Evolutionary conservation across 2,113 vertebrate genomes (phyloP), one percentile per base, ranked within the genome.

Genomic region (Pogonocichla stellata): DNA sequence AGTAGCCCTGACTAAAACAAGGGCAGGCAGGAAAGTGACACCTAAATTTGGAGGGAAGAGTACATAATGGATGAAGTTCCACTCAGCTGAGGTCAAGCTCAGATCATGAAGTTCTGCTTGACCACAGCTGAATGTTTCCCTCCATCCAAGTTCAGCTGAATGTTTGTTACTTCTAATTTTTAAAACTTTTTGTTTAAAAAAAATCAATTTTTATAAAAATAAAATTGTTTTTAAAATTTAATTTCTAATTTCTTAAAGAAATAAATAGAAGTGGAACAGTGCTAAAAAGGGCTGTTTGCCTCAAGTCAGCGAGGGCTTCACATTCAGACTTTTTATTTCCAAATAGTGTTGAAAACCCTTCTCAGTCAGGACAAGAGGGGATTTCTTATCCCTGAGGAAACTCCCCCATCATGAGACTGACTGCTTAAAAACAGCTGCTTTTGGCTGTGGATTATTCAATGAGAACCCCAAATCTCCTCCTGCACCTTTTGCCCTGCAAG

Each of bases 391-490:
- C 19, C 0, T 7, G 50, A 69, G 64, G 53, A 54, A n/a, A 42
- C 5, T 12, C 1, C 0, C 20, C 33, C 29, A 6, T 0, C 22
- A 45, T 57, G 77, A 58, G 31, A 12, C 4, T 0, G 0, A 2
- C 33, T 47, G 40, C 56, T 74, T 65, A 18, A 43, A 70, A 78
- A 1, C 2, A 58, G 19, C 70, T 48, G 22, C n/a, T 53, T n/a
- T 61, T 9, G 81, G 24, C 61, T 79, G 26, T 1, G 26, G 58
- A 25, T 50, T 62, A 36, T 20, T 36, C 61, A 50, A 8, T 0
- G 1, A 34, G 34, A 69, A 38, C 6, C 9, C 50, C 69, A 36
- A 25, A 38, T 42, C 33, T 36, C 19, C 5, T 1, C 23, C 71
- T 47, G 53, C 1, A 2, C 67, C 33, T 38, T 2, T 40, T 0